phyloP scores from a whole-genome alignment of 2,888 invertebrate species.

The Spisula subtruncata region DNA sequence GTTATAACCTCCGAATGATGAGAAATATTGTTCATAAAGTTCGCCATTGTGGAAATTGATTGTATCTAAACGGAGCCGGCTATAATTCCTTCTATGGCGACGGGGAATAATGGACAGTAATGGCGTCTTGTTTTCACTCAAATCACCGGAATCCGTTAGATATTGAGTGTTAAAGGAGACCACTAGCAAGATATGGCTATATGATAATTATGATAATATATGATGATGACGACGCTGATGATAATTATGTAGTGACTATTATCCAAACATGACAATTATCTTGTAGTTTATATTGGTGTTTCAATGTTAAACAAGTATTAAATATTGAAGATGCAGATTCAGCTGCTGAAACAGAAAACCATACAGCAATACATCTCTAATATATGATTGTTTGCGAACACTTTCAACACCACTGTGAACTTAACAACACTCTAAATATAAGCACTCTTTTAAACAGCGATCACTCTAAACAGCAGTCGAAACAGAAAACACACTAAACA shows the following conservation, averaged over 20 bases:
- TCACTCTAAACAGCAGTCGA: no score
- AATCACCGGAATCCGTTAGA: constrained; percentile 14
- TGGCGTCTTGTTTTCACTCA: constrained; percentile 38
- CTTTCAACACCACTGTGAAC: no score
- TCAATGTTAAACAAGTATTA: not conserved
- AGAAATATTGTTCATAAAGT: constrained; percentile 60
- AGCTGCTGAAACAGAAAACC: not conserved
- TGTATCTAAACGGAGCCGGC: constrained; percentile 42
- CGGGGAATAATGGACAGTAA: constrained; percentile 48
- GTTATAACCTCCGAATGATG: constrained; percentile 63
- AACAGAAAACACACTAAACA: no score
- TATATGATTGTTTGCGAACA: no score
- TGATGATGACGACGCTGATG: constrained; percentile 15
- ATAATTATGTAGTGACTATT: constrained; percentile 14
- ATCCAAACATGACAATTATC: constrained; percentile 21
- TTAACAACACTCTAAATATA: no score
- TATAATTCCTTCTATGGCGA: constrained; percentile 42
- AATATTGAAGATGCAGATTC: not conserved
- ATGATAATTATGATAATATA: constrained; percentile 16
- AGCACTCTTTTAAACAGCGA: no score
- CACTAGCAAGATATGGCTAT: not conserved
- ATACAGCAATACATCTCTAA: no score
- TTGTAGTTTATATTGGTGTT: constrained; percentile 12
- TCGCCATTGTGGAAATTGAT: constrained; percentile 43
- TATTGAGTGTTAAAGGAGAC: not conserved